Evolutionary conservation across 2,113 vertebrate genomes (phyloP).

Genomic region (Egretta garzetta): DNA sequence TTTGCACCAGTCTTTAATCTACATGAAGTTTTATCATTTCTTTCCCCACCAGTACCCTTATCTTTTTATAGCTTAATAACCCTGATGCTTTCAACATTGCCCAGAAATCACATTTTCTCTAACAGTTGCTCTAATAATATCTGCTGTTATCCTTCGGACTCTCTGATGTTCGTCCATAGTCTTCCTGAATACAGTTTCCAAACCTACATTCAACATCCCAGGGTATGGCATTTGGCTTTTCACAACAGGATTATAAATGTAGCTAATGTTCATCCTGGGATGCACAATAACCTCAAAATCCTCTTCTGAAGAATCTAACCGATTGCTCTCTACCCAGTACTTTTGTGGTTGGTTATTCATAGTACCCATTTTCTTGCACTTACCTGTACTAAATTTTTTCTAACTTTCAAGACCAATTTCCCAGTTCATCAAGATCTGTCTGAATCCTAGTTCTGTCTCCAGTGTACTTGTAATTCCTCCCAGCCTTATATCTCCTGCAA

Average conservation of each 20-base stretch:
- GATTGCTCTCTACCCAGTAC: neutral
- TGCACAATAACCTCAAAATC: neutral
- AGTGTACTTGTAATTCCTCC: neutral
- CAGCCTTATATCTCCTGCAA: neutral
- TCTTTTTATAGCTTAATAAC: neutral
- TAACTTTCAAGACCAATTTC: neutral
- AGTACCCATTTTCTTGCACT: neutral
- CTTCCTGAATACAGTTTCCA: neutral
- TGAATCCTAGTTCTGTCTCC: neutral
- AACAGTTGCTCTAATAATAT: neutral
- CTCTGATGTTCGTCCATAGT: neutral
- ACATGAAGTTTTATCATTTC: neutral
- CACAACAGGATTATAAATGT: neutral
- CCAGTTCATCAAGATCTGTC: neutral
- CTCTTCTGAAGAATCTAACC: neutral
- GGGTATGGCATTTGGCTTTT: neutral
- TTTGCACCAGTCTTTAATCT: constrained; percentile 7
- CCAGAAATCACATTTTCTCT: neutral
- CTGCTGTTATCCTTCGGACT: neutral
- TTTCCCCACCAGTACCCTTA: neutral
- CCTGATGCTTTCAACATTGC: neutral
- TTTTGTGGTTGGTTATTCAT: neutral
- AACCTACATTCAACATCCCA: neutral
- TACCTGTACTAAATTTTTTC: neutral
- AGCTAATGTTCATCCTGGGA: neutral